A percentile compares a stretch with the other conserved stretches of the same genome.
Evolutionary conservation across 2,797 vertebrate genomes (phyloP).

Genomic region (Melanotaenia nigrans): DNA sequence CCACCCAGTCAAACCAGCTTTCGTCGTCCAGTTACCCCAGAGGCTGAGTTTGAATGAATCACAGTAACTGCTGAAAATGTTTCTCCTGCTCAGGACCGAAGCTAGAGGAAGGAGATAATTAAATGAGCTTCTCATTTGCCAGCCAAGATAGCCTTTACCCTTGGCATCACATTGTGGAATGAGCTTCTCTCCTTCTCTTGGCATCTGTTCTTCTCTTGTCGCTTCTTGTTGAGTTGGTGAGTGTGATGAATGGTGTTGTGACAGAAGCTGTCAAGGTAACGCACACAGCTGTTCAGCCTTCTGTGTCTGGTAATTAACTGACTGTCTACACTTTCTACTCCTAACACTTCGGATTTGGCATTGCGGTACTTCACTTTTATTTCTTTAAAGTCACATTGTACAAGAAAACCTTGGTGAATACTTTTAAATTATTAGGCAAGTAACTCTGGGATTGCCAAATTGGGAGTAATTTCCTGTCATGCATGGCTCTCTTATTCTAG

Average conservation of each 20-base stretch:
- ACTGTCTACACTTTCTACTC: slow-evolving; percentile 50
- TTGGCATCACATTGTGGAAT: slow-evolving; percentile 54
- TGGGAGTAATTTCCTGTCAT: slow-evolving; percentile 47
- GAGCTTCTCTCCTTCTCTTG: slow-evolving; percentile 31
- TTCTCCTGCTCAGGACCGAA: slow-evolving; percentile 26
- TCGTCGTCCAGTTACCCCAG: slow-evolving; percentile 63
- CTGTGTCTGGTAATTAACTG: slow-evolving; percentile 61
- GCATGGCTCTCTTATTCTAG: slow-evolving; percentile 43
- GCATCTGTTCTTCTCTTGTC: slow-evolving; percentile 18
- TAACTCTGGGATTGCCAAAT: slow-evolving; percentile 41
- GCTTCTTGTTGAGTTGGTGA: slow-evolving; percentile 38
- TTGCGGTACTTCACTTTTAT: slow-evolving; percentile 9
- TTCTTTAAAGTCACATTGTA: slow-evolving; percentile 21
- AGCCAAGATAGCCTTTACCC: slow-evolving; percentile 51
- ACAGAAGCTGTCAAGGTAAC: slow-evolving; percentile 65
- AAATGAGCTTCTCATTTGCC: slow-evolving; percentile 64
- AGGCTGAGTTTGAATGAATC: slow-evolving; percentile 30
- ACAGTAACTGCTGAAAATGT: slow-evolving; percentile 1
- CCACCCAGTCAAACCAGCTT: slow-evolving; percentile 53
- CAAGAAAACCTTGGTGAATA: slow-evolving; percentile 29
- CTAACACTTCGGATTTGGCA: slow-evolving; percentile 18
- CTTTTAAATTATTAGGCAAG: slow-evolving; percentile 53
- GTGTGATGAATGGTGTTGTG: slow-evolving; percentile 78
- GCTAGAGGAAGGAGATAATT: slow-evolving; percentile 36
- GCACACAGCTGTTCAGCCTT: slow-evolving; percentile 40